Base-by-base conservation (phyloP, 2,888 invertebrate species). In the Horisme vitalbata region DNA sequence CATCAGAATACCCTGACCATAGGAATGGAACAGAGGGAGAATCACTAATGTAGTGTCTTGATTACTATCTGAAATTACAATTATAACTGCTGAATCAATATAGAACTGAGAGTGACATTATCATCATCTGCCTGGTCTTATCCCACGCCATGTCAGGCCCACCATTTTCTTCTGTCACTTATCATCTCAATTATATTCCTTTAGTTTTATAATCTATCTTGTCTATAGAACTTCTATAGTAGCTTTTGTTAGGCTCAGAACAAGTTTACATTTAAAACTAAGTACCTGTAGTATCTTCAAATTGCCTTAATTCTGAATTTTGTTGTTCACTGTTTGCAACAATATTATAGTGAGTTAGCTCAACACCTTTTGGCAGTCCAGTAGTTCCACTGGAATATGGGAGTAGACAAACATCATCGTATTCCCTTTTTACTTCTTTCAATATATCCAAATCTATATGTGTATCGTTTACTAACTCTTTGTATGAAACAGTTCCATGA, bases 371-470 rank as follows among this genome's bases (percentile, higher is more conserved):
- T 0, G 95, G 94, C 12, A 94, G 56, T 0, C 97, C 97, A 0
- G 96, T 97, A 0, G 97, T 97, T 2, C 95, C 95, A 71, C 96
- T 96, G 2, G 96, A 96, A 82, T 94, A 97, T 0, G 95, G 95
- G 55, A 97, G 65, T 15, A 95, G 71, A 0, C 91, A 91, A 1
- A 93, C 75, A 61, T 95, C 94, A 8, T 93, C 82, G 0, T 83
- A 57, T 24, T 57, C 65, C 38, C 79, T 71, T 9, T 69, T 77
- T 6, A 85, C 80, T 12, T 78, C 65, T 44, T 79, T 89, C 26
- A 93, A 61, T 35, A 86, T 66, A 52, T 81, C 78, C 9, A 90
- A 75, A 56, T 93, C 91, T 5, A 89, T 73, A 41, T 80, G 66
- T 44, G 70, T 68, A 33, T 81, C 85, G 61, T 91, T 85, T 1